These are phyloP conservation scores for Pseudonaja textilis DNA, from an alignment of 2,113 vertebrate genomes.

Conservation along the genomic window DNA sequence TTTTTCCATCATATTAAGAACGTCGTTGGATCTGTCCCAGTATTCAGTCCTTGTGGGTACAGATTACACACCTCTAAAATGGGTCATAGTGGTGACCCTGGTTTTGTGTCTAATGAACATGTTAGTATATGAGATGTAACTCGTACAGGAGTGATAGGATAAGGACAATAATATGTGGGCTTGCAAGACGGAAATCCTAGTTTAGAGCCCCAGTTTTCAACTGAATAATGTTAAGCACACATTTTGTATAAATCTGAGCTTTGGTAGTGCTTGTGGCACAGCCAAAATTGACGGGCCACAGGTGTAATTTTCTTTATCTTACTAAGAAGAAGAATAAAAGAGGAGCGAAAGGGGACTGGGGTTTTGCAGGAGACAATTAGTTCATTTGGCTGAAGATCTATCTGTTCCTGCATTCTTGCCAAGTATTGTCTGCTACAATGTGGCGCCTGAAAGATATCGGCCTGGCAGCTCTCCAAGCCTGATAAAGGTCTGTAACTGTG, in stretches of 20 bases:
- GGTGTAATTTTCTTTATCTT: background rate
- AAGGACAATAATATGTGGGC: background rate
- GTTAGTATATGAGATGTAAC: background rate
- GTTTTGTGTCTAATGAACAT: background rate
- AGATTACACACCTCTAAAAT: background rate
- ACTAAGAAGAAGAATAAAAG: background rate
- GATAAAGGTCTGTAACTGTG: too few relatives aligned
- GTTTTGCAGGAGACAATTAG: too few relatives aligned
- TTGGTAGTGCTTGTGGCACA: background rate
- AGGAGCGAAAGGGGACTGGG: too few relatives aligned
- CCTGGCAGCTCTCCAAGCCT: too few relatives aligned
- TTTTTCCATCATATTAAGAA: background rate
- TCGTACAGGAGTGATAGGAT: background rate
- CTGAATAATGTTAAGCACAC: background rate
- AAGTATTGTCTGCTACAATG: too few relatives aligned
- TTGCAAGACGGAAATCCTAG: background rate
- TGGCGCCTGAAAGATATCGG: too few relatives aligned
- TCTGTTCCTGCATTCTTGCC: too few relatives aligned
- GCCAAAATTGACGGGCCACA: background rate
- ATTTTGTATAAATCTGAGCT: background rate
- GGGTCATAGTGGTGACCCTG: background rate
- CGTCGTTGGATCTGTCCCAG: background rate
- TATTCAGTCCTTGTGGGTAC: background rate
- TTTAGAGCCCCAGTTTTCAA: background rate
- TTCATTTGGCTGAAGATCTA: too few relatives aligned